Percentiles rank a stretch among this genome's conserved stretches.
phyloP scores from a whole-genome alignment of 2,797 vertebrate genomes.

The Galagoides demidoff region DNA sequence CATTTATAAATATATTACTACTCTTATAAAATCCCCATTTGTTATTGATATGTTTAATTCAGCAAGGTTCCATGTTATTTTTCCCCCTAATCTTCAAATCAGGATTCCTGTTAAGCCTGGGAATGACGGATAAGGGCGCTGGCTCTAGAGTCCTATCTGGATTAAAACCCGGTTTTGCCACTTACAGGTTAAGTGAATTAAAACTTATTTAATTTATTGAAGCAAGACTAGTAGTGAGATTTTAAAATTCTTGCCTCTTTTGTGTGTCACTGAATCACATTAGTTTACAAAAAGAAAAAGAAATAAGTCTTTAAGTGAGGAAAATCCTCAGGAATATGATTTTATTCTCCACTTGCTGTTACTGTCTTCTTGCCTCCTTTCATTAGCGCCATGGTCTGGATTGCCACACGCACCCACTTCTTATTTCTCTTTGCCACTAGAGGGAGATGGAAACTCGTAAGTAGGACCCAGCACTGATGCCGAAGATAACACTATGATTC shows the following conservation, averaged over 20 bases:
- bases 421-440: neutral
- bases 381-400: neutral
- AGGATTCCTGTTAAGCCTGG: too few relatives aligned
- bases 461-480: neutral
- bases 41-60: too few relatives aligned
- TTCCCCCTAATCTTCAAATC: too few relatives aligned
- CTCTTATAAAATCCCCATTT: too few relatives aligned
- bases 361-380: neutral
- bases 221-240: neutral
- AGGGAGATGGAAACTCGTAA: constrained; percentile 28
- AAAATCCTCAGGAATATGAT: neutral
- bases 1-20: too few relatives aligned
- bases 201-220: neutral
- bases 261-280: neutral
- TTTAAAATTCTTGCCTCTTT: neutral
- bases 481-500: neutral
- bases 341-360: neutral
- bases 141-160: too few relatives aligned
- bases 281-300: neutral
- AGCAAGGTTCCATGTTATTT: too few relatives aligned
- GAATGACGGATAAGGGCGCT: too few relatives aligned
- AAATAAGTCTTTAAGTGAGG: neutral
- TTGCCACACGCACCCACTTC: neutral
- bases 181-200: too few relatives aligned
- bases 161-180: too few relatives aligned